These are phyloP conservation scores for Brachyhypopomus occidentalis DNA, from an alignment of 2,113 vertebrate species.

Conservation along the genomic window DNA sequence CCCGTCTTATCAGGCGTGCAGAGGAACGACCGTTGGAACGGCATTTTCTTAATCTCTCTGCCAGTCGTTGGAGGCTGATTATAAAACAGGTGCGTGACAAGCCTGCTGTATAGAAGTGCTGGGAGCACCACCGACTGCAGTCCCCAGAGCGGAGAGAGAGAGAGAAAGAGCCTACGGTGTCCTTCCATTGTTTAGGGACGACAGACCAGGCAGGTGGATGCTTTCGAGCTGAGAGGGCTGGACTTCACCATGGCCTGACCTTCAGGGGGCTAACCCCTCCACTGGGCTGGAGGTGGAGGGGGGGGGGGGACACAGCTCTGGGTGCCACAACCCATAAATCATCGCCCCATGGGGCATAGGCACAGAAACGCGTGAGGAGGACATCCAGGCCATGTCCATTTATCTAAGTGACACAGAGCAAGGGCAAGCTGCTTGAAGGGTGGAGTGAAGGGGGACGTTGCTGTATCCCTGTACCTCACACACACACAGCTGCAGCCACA, in stretches of 20 bases:
- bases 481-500: neutral
- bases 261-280: slow-evolving; percentile 12
- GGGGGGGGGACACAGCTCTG: neutral
- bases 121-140: slow-evolving; percentile 7
- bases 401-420: slow-evolving; percentile 7
- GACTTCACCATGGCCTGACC: slow-evolving; percentile 1
- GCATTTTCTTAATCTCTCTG: neutral
- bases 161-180: neutral
- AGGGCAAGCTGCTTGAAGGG: neutral
- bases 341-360: neutral
- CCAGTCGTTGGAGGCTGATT: neutral
- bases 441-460: neutral
- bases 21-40: neutral
- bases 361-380: neutral
- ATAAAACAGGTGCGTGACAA: slow-evolving; percentile 9
- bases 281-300: neutral
- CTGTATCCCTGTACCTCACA: neutral
- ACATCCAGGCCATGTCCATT: slow-evolving; percentile 5
- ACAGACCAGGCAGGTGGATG: slow-evolving; percentile 11
- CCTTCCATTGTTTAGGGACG: neutral
- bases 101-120: neutral
- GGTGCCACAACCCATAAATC: slow-evolving; percentile 27
- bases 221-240: neutral
- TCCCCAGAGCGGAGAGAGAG: neutral
- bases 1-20: no score